A percentile compares a stretch with the other conserved stretches of the same genome.
Evolutionary conservation across 2,888 invertebrate genomes (phyloP).

Genomic region (Chaetoderma sp.): DNA sequence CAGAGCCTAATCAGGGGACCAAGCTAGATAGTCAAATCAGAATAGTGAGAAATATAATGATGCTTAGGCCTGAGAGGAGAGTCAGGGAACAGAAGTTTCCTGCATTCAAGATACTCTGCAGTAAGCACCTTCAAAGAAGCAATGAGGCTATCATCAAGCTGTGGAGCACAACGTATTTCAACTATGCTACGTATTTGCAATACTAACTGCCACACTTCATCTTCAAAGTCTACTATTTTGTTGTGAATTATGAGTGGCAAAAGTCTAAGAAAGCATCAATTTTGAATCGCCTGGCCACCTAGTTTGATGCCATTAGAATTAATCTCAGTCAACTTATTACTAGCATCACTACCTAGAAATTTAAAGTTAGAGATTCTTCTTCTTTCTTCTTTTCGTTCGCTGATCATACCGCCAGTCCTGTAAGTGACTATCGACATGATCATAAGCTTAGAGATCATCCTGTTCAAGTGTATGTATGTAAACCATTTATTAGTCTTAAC

Average conservation of each 20-base stretch:
- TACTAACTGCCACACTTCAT: not conserved
- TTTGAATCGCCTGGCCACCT: slow-evolving; percentile 3
- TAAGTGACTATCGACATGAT: no score
- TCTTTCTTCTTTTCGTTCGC: no score
- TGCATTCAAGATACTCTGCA: not conserved
- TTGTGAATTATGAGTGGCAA: not conserved
- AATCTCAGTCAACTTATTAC: no score
- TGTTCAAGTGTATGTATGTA: no score
- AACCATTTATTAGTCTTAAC: not conserved
- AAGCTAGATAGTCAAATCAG: slow-evolving; percentile 1
- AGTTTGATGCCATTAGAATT: slow-evolving; percentile 3
- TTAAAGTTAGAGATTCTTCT: no score
- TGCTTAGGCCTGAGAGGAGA: not conserved
- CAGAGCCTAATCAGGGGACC: slow-evolving; percentile 5
- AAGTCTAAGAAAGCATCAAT: slow-evolving; percentile 3
- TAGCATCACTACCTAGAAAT: no score
- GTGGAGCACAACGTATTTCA: not conserved
- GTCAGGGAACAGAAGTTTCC: not conserved
- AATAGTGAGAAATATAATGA: slow-evolving; percentile 4
- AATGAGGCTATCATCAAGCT: not conserved
- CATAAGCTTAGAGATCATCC: no score
- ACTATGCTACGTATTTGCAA: not conserved
- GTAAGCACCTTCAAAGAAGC: slow-evolving; percentile 2
- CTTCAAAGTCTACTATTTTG: not conserved
- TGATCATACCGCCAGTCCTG: no score